Base-by-base conservation (phyloP, 2,113 vertebrate species). In the Gnathonemus echidnorhynchus region DNA sequence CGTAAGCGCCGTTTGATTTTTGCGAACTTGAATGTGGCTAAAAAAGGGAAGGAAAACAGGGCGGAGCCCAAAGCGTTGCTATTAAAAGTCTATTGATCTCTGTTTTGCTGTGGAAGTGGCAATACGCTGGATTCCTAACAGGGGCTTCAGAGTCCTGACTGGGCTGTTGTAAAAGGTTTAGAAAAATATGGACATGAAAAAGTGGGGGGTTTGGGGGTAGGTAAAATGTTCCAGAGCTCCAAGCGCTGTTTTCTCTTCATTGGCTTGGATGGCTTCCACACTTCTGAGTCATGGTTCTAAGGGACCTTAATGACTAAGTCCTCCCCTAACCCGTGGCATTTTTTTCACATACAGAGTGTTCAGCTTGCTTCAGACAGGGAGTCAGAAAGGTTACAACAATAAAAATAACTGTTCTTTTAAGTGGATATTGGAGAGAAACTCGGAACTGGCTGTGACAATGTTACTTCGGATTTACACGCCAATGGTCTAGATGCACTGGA, bases 241-340 rank as follows among this genome's bases (percentile, higher is more conserved):
- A 86, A n/a, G 77, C 88, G 56, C 90, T 58, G 21, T 89, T 89
- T 27, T 87, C 91, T 52, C 92, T 91, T 91, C 88, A 89, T 74
- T 88, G 48, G 90, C 93, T 92, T 93, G 94, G 93, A 95, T 93
- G 93, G 91, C 91, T 89, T 95, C 92, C 92, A 93, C 93, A 94
- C 91, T 87, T 3, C 49, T 93, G 48, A 95, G 89, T 94, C 94
- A 94, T 70, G 89, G 80, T 10, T 89, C 52, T 46, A 7, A 89
- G 91, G 89, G 91, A 89, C 90, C 88, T 46, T 48, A 46, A 92
- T 94, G 93, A 95, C 92, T 91, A 94, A 93, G 89, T 92, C 86
- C 58, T 93, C 91, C 92, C 90, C 15, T 39, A 24, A 49, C 90
- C 90, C 77, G 92, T 9, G 77, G 88, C 91, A 93, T 27, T 27